Conservation (phyloP, 1,140 invertebrate species). For the Brevipalpus yothersi region DNA sequence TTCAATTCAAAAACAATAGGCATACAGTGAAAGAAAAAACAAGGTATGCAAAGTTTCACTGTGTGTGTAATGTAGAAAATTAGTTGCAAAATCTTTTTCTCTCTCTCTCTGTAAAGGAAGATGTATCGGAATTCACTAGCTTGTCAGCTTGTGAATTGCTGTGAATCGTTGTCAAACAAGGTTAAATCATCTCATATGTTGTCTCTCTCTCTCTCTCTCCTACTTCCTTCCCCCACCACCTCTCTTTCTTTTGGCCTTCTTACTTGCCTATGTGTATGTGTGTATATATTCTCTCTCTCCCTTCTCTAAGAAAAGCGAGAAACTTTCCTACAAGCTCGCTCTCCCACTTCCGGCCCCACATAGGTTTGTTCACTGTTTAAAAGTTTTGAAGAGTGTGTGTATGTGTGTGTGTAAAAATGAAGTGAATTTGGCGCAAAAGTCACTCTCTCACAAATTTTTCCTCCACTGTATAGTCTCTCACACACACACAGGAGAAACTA, state of each 20-base stretch:
- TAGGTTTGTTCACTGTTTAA: not conserved
- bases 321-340: not conserved
- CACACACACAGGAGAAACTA: not conserved
- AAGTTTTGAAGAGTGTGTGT: not conserved
- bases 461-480: not conserved
- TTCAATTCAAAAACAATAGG: no score
- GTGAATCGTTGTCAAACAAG: no score
- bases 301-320: not conserved
- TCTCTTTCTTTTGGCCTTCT: not conserved
- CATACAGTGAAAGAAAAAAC: no score
- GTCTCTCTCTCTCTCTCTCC: not conserved
- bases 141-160: no score
- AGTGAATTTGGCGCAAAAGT: not conserved
- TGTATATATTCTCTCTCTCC: not conserved
- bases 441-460: not conserved
- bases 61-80: no score
- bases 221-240: not conserved
- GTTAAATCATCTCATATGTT: not conserved
- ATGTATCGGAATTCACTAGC: no score
- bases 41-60: no score
- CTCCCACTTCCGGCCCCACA: not conserved
- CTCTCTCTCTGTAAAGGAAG: no score
- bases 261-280: not conserved
- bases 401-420: not conserved
- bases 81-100: no score